phyloP scores from a whole-genome alignment of 2,888 invertebrate genomes.

The Chrysolina haemoptera region DNA sequence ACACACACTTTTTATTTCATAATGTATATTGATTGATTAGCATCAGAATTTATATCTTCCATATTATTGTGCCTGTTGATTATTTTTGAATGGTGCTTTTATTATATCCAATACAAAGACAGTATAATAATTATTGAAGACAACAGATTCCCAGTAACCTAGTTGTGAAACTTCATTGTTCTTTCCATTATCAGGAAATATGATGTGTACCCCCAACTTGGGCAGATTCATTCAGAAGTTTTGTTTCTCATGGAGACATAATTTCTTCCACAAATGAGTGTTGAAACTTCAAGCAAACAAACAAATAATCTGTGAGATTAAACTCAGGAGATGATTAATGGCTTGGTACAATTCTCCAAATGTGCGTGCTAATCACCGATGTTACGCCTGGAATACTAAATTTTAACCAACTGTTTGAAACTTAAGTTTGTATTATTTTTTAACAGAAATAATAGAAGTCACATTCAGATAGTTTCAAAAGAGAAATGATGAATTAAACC shows the following conservation, averaged over 20 bases:
- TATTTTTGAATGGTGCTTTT: too few relatives aligned
- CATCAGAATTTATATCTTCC: too few relatives aligned
- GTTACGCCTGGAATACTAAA: neutral
- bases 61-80: too few relatives aligned
- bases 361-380: constrained; percentile 11
- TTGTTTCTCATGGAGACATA: neutral
- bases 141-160: too few relatives aligned
- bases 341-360: neutral
- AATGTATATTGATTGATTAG: too few relatives aligned
- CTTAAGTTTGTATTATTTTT: too few relatives aligned
- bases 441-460: too few relatives aligned
- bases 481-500: neutral
- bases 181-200: neutral
- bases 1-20: too few relatives aligned
- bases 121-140: too few relatives aligned
- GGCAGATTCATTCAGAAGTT: neutral
- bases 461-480: neutral
- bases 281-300: neutral
- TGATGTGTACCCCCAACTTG: neutral
- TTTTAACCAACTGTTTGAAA: neutral
- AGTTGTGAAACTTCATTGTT: neutral
- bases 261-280: neutral
- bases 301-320: constrained; percentile 2
- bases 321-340: constrained; percentile 2
- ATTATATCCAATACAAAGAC: too few relatives aligned